Evolutionary conservation across 2,113 vertebrate species (phyloP).

Genomic region (Micronisus gabar): DNA sequence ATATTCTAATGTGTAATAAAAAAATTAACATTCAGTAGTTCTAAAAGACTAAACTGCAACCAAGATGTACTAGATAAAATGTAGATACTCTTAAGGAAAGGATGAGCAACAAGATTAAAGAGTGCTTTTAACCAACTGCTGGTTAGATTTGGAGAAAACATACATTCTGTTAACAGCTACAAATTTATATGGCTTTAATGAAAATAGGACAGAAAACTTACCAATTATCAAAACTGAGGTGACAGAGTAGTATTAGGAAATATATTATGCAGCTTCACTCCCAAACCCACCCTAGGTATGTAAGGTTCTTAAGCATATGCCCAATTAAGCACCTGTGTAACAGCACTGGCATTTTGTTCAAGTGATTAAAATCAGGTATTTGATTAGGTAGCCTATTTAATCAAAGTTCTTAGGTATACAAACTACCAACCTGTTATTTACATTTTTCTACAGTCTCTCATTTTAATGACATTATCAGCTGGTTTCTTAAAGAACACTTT

Average conservation of each 20-base stretch:
- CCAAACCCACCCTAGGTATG: not conserved
- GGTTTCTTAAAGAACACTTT: not conserved
- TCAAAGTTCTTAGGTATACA: not conserved
- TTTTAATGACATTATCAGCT: not conserved
- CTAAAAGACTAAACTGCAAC: not conserved
- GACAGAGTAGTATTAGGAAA: not conserved
- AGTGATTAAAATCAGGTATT: not conserved
- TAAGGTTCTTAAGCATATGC: not conserved
- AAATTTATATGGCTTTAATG: not conserved
- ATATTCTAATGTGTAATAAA: not conserved
- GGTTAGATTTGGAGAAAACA: not conserved
- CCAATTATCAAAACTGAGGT: not conserved
- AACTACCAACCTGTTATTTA: not conserved
- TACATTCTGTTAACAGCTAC: not conserved
- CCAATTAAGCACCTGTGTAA: not conserved
- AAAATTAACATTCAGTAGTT: not conserved
- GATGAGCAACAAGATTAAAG: not conserved
- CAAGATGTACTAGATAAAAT: not conserved
- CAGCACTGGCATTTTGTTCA: not conserved
- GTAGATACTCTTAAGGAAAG: not conserved
- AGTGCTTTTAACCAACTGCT: not conserved
- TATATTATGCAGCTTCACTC: not conserved
- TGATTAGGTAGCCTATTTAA: not conserved
- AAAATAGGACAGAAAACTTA: not conserved
- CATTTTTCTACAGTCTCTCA: not conserved